Evolutionary conservation across 2,797 vertebrate genomes (phyloP).

Genomic region (Coilia nasus): DNA sequence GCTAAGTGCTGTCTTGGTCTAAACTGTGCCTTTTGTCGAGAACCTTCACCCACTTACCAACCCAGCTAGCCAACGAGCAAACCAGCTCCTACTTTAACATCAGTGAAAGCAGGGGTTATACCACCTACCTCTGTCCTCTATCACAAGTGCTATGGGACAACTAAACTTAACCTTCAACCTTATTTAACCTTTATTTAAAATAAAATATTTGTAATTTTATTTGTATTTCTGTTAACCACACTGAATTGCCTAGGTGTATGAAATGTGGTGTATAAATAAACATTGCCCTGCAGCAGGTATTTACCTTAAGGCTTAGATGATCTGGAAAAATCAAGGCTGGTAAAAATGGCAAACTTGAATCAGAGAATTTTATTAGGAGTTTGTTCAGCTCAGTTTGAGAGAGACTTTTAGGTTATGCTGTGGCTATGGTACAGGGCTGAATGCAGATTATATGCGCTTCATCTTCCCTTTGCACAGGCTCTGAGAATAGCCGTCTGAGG

Average conservation of each 20-base stretch:
- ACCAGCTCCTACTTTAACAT: neutral
- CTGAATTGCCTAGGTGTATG: too few relatives aligned
- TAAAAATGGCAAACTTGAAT: neutral
- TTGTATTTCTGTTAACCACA: too few relatives aligned
- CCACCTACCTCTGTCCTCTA: neutral
- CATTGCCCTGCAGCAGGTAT: too few relatives aligned
- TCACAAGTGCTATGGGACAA: neutral
- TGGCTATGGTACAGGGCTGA: neutral
- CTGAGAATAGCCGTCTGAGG: neutral
- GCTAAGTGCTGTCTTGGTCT: constrained; percentile 5
- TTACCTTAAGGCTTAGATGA: neutral
- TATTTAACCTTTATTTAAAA: too few relatives aligned
- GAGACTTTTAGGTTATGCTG: neutral
- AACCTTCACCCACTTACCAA: neutral
- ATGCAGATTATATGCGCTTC: neutral
- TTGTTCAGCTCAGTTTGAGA: neutral
- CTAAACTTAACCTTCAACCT: too few relatives aligned
- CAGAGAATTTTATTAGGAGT: neutral
- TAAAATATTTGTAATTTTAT: too few relatives aligned
- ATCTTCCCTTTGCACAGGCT: neutral
- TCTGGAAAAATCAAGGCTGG: neutral
- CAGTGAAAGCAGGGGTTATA: constrained; percentile 23
- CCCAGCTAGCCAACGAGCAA: neutral
- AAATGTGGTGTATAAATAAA: too few relatives aligned
- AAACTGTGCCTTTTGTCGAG: constrained; percentile 18